Conservation (phyloP, 2,888 invertebrate genomes). For the Trachelus iudaicus region DNA sequence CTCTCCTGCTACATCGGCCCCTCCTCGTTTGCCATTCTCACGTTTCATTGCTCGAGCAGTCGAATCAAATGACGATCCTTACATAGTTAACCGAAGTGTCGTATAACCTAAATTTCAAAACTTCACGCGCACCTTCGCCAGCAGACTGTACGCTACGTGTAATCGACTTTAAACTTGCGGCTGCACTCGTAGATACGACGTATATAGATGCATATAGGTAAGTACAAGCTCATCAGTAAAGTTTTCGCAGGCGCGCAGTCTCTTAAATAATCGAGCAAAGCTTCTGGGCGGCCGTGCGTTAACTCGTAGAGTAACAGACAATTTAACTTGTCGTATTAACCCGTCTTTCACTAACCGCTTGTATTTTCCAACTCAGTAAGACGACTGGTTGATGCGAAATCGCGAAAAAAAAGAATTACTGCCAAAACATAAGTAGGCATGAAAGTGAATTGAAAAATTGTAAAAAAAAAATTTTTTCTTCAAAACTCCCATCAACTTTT, state of each 20-base stretch:
- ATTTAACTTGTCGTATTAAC: conserved; percentile 8
- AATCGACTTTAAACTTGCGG: not conserved
- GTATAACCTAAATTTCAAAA: not conserved
- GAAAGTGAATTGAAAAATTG: not conserved
- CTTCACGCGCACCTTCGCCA: not conserved
- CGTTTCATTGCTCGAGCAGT: not conserved
- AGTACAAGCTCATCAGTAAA: not conserved
- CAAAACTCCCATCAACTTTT: not conserved
- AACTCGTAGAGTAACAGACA: not conserved
- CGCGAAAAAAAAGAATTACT: not conserved
- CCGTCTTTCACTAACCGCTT: conserved; percentile 32
- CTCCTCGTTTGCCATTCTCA: not conserved
- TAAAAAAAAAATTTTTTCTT: no score
- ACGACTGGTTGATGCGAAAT: not conserved
- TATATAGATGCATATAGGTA: not conserved
- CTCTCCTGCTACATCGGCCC: not conserved
- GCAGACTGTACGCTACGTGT: not conserved
- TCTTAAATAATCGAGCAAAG: not conserved
- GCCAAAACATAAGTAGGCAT: not conserved
- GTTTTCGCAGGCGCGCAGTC: not conserved
- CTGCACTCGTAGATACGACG: not conserved
- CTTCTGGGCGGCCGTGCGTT: not conserved
- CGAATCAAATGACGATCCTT: not conserved
- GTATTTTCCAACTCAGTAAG: conserved; percentile 11
- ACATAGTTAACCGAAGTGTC: not conserved